Percentiles rank a stretch among this genome's conserved stretches.
Conservation (phyloP, 2,888 invertebrate genomes). For the Polyommatus icarus region DNA sequence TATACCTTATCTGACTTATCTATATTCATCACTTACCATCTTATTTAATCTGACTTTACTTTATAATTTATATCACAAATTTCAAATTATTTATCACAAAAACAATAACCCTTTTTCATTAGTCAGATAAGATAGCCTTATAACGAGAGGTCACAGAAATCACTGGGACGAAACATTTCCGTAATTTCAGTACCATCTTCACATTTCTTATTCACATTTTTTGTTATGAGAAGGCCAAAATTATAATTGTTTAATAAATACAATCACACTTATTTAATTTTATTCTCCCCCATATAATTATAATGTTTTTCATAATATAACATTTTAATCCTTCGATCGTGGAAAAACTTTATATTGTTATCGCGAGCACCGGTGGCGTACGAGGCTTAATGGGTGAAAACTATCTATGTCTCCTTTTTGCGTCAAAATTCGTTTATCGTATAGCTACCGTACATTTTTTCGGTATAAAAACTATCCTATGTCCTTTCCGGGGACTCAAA, state of each 20-base stretch:
- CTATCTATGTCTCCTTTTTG: no score
- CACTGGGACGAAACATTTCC: neutral
- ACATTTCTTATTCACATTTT: conserved; percentile 12
- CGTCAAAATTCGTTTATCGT: no score
- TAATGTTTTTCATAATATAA: no score
- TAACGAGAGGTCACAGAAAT: neutral
- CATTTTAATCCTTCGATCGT: no score
- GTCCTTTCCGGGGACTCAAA: neutral
- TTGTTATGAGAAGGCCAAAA: neutral
- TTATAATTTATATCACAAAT: neutral
- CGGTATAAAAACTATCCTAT: neutral
- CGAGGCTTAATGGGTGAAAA: no score
- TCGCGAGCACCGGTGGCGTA: no score
- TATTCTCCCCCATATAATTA: neutral
- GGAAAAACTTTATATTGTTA: no score
- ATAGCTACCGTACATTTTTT: neutral
- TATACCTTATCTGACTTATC: no score
- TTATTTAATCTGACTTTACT: no score
- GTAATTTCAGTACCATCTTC: neutral
- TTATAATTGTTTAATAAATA: conserved; percentile 7
- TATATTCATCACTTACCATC: no score
- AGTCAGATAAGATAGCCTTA: neutral
- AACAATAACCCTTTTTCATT: neutral
- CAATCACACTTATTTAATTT: neutral
- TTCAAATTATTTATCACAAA: neutral